Conservation (phyloP, 2,888 invertebrate species). For the Ormyrus nitidulus region DNA sequence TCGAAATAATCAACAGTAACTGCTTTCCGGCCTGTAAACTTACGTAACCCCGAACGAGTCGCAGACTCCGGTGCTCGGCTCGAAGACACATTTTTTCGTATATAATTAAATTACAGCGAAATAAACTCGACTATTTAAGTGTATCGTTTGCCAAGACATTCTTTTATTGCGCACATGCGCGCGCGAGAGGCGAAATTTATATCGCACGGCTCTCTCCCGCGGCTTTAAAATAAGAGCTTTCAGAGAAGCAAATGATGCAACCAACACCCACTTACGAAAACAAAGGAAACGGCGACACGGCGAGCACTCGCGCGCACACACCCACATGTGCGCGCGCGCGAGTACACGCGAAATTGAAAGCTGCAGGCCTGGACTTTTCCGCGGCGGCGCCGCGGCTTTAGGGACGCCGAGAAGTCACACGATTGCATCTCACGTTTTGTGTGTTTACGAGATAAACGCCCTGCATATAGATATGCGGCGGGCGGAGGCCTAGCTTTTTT, state of each 20-base stretch:
- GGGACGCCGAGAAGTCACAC: background rate
- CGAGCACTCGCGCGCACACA: constrained; percentile 11
- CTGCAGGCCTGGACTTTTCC: constrained; percentile 10
- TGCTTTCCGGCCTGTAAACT: too few relatives aligned
- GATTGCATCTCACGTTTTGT: background rate
- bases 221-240: constrained; percentile 37
- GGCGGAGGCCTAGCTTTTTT: background rate
- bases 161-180: background rate
- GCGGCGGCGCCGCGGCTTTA: too few relatives aligned
- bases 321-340: background rate
- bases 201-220: background rate
- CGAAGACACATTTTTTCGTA: background rate
- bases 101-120: background rate
- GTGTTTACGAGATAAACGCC: too few relatives aligned
- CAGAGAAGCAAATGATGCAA: constrained; percentile 48
- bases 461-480: too few relatives aligned
- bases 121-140: constrained; percentile 2
- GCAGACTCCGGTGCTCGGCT: too few relatives aligned
- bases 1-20: too few relatives aligned
- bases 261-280: constrained; percentile 51
- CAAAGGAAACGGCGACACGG: constrained; percentile 48
- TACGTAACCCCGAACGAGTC: too few relatives aligned
- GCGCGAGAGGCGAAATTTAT: constrained; percentile 22
- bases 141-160: constrained; percentile 27
- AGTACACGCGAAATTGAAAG: constrained; percentile 25